phyloP scores from a whole-genome alignment of 2,888 invertebrate species.

The Andrena flavipes region DNA sequence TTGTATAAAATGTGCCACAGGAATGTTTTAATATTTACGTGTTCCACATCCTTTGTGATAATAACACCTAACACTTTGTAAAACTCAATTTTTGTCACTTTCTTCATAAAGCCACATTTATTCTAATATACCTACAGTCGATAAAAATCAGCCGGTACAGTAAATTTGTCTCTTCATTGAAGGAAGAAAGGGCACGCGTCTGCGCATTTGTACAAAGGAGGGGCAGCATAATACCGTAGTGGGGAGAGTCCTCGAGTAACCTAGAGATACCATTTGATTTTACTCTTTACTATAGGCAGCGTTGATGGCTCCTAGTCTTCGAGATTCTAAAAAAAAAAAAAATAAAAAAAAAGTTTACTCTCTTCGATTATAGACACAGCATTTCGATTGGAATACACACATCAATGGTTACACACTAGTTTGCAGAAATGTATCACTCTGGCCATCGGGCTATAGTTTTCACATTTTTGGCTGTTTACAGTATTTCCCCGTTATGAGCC shows the following conservation, averaged over 20 bases:
- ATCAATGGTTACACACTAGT: no score
- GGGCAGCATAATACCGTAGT: no score
- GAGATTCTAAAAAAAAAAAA: no score
- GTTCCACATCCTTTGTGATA: no score
- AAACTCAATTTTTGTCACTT: not conserved
- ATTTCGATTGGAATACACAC: no score
- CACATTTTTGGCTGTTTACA: not conserved
- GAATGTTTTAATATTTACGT: no score
- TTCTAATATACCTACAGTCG: not conserved
- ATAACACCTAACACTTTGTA: not conserved
- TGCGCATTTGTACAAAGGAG: not conserved
- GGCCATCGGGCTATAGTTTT: not conserved
- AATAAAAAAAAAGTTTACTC: no score
- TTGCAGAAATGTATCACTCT: no score
- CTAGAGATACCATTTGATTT: not conserved
- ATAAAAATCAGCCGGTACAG: not conserved
- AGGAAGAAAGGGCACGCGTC: not conserved
- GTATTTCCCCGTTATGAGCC: no score
- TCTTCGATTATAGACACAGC: no score
- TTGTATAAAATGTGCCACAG: no score
- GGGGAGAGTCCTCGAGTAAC: not conserved
- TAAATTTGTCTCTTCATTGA: not conserved
- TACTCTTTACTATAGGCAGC: not conserved
- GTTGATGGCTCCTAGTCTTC: no score
- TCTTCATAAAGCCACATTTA: not conserved